These are phyloP conservation scores for Drosophila rufa DNA, from an alignment of 1,140 invertebrate species.

Conservation along the genomic window DNA sequence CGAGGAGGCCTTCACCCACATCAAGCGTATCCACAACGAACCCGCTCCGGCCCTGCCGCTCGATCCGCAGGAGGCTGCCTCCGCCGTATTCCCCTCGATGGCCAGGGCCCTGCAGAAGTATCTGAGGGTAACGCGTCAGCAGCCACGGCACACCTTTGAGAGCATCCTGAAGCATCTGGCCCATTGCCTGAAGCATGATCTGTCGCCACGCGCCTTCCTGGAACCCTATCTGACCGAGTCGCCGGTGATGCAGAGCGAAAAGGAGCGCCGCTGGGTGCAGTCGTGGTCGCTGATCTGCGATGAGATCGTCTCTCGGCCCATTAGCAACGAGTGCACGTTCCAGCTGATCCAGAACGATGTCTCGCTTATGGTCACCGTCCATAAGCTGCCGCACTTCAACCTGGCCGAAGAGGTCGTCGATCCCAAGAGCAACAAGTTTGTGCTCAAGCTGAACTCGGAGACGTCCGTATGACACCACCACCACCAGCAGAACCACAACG, in stretches of 20 bases:
- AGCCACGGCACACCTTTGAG: constrained; percentile 97
- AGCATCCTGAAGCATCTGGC: constrained; percentile 94
- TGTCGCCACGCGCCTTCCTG: constrained; percentile 96
- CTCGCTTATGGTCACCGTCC: constrained; percentile 94
- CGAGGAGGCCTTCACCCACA: constrained; percentile 98
- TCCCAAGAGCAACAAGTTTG: constrained; percentile 97
- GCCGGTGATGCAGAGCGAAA: constrained; percentile 92
- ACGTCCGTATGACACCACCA: constrained; percentile 93
- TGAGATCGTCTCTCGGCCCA: constrained; percentile 93
- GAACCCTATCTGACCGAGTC: constrained; percentile 93
- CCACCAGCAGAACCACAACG: constrained; percentile 29
- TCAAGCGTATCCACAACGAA: constrained; percentile 92
- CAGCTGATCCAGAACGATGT: constrained; percentile 97
- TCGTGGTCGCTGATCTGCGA: constrained; percentile 98
- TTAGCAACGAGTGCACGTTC: constrained; percentile 93
- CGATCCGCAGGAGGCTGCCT: constrained; percentile 97
- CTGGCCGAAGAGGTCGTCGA: constrained; percentile 98
- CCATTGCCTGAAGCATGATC: constrained; percentile 95
- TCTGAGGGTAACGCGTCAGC: constrained; percentile 96
- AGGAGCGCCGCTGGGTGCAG: constrained; percentile 91
- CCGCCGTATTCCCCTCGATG: constrained; percentile 98
- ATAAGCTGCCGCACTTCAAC: constrained; percentile 95
- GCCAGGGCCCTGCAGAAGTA: constrained; percentile 98
- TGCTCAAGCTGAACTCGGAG: constrained; percentile 96
- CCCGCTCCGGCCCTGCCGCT: constrained; percentile 89